Conservation (phyloP, 1,140 invertebrate genomes). For the Halictus rubicundus region DNA sequence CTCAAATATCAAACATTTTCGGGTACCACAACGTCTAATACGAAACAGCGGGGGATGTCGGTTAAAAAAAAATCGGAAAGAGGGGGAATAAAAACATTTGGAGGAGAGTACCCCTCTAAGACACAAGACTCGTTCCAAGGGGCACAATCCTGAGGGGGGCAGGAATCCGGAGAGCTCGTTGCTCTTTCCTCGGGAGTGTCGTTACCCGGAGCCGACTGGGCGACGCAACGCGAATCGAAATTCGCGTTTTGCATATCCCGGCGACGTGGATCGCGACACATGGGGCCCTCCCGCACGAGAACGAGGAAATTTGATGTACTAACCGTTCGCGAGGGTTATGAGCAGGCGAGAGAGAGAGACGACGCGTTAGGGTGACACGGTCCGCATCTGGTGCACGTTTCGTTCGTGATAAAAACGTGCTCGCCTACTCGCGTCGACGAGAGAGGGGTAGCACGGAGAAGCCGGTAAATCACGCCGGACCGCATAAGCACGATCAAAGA, state of each 20-base stretch:
- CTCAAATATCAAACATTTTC: no score
- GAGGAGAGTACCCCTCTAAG: no score
- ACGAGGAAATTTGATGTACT: conserved; percentile 40
- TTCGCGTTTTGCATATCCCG: conserved; percentile 30
- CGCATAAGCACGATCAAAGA: conserved; percentile 10
- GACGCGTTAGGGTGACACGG: background rate
- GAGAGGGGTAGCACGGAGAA: background rate
- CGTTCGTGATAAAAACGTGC: conserved; percentile 13
- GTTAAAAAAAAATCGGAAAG: no score
- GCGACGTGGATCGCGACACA: conserved; percentile 20
- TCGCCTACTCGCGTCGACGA: background rate
- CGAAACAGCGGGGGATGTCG: no score
- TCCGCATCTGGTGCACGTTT: conserved; percentile 36
- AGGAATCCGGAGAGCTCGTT: conserved; percentile 25
- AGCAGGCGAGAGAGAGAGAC: no score
- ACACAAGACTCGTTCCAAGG: background rate
- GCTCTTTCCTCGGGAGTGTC: conserved; percentile 38
- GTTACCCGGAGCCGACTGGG: conserved; percentile 3
- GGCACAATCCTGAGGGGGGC: background rate
- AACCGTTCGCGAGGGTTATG: conserved; percentile 4
- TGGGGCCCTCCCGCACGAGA: conserved; percentile 16
- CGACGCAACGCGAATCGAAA: conserved; percentile 39
- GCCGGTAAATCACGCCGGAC: conserved; percentile 23
- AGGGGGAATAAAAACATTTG: no score
- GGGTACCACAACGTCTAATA: no score